Evolutionary conservation across 1,140 invertebrate genomes (phyloP), one percentile per base, ranked within the genome.

Genomic region (Planococcus citri): DNA sequence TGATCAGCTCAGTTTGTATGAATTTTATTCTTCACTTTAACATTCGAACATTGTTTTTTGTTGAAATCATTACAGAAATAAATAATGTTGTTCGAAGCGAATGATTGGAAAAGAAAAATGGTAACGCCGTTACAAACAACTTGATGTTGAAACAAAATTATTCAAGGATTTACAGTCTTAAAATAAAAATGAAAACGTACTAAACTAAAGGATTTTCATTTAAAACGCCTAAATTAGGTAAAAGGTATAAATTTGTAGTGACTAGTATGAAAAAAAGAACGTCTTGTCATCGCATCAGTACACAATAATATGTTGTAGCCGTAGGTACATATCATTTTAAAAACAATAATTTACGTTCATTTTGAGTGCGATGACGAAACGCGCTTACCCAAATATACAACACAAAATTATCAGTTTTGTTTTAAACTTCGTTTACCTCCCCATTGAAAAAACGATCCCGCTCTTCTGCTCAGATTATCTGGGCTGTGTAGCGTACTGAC

Each of bases 391-490:
- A 51, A n/a, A 51, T 51, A 9, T 17, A n/a, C 17, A 33, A 33
- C 29, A 33, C n/a, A 51, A 51, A 51, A 9, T 17, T 51, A 14
- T 51, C 17, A 51, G n/a, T 17, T 51, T 51, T 51, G 41, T 20
- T 51, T 51, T 17, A 20, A 64, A 64, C 60, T 64, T 64, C 60
- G 20, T 64, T 64, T 64, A 24, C 60, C 60, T 17, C 60, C 60
- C 60, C 60, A 64, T 25, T 24, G 60, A 21, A 25, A 64, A 64
- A 64, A 64, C 22, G 60, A 10, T 24, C 60, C 60, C 9, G 20
- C 60, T 27, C 60, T 24, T 64, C 60, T 10, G 17, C 60, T 64
- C 22, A 64, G 20, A 25, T 64, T 64, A 27, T 64, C 60, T 24
- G 60, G 22, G 22, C 22, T 64, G 17, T 64, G 60, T 27, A 64